A percentile compares a stretch with the other conserved stretches of the same genome.
Conservation (phyloP, 1,140 invertebrate genomes). For the Ceratina australensis region DNA sequence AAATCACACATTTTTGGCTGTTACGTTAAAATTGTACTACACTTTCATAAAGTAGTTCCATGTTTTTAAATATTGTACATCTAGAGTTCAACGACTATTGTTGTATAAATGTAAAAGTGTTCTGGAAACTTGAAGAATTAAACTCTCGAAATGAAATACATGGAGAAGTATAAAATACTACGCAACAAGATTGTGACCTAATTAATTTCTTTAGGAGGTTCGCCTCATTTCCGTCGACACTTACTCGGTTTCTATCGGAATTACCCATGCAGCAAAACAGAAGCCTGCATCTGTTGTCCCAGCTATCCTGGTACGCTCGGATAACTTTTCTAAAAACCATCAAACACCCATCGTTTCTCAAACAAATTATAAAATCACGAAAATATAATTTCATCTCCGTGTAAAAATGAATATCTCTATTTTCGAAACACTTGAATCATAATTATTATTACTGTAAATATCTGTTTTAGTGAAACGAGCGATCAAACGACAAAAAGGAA, state of each 20-base stretch:
- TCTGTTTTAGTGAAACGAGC: too few species aligned
- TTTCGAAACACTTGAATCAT: too few species aligned
- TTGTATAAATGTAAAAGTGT: neutral
- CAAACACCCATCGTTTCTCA: neutral
- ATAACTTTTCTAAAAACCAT: conserved; percentile 87
- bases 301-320: conserved; percentile 93
- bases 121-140: neutral
- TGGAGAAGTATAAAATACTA: neutral
- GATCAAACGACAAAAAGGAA: too few species aligned
- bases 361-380: too few species aligned
- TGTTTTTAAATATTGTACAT: too few species aligned
- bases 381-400: too few species aligned
- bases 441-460: too few species aligned
- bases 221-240: conserved; percentile 39
- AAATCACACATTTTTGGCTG: neutral
- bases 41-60: too few species aligned
- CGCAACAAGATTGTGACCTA: neutral
- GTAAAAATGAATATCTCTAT: too few species aligned
- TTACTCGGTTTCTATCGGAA: conserved; percentile 87
- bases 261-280: conserved; percentile 93
- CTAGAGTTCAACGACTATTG: neutral
- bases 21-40: too few species aligned
- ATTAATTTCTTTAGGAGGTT: neutral
- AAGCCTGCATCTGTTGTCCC: conserved; percentile 91
- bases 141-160: neutral